Conservation (phyloP, 2,113 vertebrate species). For the Elephas maximus region DNA sequence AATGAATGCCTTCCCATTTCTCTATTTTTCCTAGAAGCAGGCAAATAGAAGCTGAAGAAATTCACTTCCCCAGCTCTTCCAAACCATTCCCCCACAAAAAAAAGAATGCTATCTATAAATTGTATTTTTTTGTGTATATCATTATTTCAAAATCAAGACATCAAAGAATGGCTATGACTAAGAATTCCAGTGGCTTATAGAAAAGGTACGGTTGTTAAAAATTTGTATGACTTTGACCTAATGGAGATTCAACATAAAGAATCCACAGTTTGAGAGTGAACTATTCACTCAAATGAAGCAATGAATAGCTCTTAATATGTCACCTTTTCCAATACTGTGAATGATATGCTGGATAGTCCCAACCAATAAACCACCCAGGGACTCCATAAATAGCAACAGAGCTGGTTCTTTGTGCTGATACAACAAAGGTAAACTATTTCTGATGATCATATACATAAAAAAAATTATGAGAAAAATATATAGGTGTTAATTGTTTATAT, state of each 20-base stretch:
- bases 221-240: background rate
- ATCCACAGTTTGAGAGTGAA: background rate
- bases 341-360: background rate
- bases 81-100: background rate
- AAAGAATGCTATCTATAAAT: background rate
- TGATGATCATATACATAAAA: background rate
- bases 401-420: no score
- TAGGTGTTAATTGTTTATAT: background rate
- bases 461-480: background rate
- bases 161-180: background rate
- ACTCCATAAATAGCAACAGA: background rate
- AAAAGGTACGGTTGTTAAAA: background rate
- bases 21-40: background rate
- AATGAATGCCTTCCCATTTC: background rate
- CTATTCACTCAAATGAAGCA: background rate
- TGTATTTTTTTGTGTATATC: background rate
- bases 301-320: background rate
- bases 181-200: background rate
- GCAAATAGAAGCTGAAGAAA: background rate
- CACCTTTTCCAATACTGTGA: background rate
- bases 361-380: no score
- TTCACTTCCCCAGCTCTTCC: background rate
- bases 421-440: background rate
- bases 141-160: background rate
- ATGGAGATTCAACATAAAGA: background rate